Evolutionary conservation across 1,140 invertebrate species (phyloP), one percentile per base, ranked within the genome.

Genomic region (Drosophila willistoni): DNA sequence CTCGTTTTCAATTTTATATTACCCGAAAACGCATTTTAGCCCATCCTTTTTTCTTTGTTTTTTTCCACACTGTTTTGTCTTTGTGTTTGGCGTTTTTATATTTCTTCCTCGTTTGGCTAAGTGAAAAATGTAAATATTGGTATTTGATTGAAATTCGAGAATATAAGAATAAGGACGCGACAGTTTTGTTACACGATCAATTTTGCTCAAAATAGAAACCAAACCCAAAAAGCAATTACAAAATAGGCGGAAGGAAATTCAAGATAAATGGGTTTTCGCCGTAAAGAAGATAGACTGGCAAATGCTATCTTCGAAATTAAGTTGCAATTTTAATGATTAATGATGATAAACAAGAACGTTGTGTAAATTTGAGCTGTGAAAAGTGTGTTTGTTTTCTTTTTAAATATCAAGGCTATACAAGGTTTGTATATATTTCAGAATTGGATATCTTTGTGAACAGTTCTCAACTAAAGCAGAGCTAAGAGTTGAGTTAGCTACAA

Each of bases 81-180:
- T 25, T 76, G 71, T 75, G 39, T 67, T 60, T 57, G 64, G n/a
- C 64, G 57, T 79, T 81, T 62, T 54, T 51, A 47, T 47, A 47
- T 47, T 17, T 66, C 65, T 68, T 25, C 54, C 54, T 25, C 19
- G 55, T 33, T 63, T 51, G 60, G 47, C 54, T 55, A 71, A 82
- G 65, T 79, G 54, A 68, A 69, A 71, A 85, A 71, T 77, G 76
- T 77, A 74, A 83, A 87, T 87, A 87, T 86, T 86, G 63, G 47
- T 34, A 68, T 87, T 77, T 67, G 63, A 83, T 77, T 83, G 83
- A 80, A 87, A 87, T 74, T 59, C 36, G 72, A 82, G 76, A 77
- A 70, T 65, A 60, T 44, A 56, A 62, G 44, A 64, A 14, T 55
- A 19, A 14, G 44, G 29, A 47, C 67, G 56, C 19, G 22, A 29